Percentiles rank a stretch among this genome's conserved stretches.
phyloP scores from a whole-genome alignment of 2,113 vertebrate species.

The Pseudorectes ferrugineus region DNA sequence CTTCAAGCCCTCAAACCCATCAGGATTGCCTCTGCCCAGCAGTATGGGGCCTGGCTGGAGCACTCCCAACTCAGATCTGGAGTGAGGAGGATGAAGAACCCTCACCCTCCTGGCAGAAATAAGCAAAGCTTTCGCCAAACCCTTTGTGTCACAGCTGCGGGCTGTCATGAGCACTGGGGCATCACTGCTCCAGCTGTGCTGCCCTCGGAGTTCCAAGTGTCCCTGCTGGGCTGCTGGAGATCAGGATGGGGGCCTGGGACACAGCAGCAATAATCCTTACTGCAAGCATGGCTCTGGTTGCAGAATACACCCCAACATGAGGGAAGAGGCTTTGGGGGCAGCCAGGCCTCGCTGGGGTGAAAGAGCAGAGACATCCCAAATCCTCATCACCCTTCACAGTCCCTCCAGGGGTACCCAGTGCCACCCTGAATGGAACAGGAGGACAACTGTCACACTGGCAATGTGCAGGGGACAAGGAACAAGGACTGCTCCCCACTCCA shows the following conservation, averaged over 20 bases:
- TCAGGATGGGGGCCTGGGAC: neutral
- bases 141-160: neutral
- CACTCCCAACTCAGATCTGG: neutral
- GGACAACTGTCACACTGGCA: neutral
- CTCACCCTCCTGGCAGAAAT: accelerated
- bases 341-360: accelerated
- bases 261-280: neutral
- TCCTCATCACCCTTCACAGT: neutral
- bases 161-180: neutral
- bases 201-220: neutral
- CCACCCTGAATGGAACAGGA: neutral
- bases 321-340: neutral
- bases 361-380: neutral
- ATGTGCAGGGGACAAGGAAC: neutral
- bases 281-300: neutral
- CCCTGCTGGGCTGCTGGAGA: too few relatives aligned
- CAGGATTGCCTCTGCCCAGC: neutral
- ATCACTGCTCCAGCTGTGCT: accelerated
- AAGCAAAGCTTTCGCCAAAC: neutral
- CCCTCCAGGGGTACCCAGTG: too few relatives aligned
- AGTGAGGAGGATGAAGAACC: neutral
- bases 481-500: neutral
- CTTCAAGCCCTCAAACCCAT: neutral
- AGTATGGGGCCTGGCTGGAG: neutral
- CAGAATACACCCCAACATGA: neutral